A percentile compares a stretch with the other conserved stretches of the same genome.
These are phyloP conservation scores for Scolanthus callimorphus DNA, from an alignment of 92 coral and sea anemone species.

Conservation along the genomic window DNA sequence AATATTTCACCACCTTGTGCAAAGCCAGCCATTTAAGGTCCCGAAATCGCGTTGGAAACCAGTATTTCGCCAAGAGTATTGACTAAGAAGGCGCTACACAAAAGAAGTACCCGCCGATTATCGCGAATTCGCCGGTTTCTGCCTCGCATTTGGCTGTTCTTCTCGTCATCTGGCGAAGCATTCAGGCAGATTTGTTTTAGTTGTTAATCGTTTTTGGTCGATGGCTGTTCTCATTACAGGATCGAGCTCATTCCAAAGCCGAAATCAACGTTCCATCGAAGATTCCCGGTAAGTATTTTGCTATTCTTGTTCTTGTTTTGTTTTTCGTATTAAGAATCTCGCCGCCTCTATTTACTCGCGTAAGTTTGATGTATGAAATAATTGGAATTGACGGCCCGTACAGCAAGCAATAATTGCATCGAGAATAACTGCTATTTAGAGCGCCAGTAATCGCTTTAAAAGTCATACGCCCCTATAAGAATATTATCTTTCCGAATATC, in stretches of 20 bases:
- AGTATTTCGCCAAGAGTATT: constrained; percentile 4
- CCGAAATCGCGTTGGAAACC: constrained; percentile 28
- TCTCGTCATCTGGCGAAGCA: constrained; percentile 15
- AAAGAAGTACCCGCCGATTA: too few species aligned
- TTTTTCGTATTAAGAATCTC: constrained; percentile 82
- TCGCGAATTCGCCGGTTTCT: constrained; percentile 2
- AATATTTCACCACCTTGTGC: constrained; percentile 95
- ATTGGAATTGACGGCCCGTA: constrained; percentile 83
- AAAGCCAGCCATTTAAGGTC: constrained; percentile 44
- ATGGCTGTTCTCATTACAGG: constrained; percentile 32
- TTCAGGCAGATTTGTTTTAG: constrained; percentile 1
- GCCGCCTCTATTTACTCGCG: constrained; percentile 78
- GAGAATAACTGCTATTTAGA: background rate
- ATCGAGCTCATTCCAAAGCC: constrained; percentile 26
- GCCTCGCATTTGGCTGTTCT: constrained; percentile 3
- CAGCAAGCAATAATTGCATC: background rate
- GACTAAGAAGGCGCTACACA: background rate
- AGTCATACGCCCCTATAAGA: background rate
- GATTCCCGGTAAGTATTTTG: constrained; percentile 58
- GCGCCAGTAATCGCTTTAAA: background rate
- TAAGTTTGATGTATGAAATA: constrained; percentile 88
- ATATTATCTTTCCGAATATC: background rate
- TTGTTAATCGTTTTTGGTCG: constrained; percentile 33
- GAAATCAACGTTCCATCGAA: constrained; percentile 56
- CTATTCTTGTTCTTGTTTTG: constrained; percentile 75